These are phyloP conservation scores for Enteromius trimaculatus DNA, from an alignment of 2,797 vertebrate species.

Conservation along the genomic window DNA sequence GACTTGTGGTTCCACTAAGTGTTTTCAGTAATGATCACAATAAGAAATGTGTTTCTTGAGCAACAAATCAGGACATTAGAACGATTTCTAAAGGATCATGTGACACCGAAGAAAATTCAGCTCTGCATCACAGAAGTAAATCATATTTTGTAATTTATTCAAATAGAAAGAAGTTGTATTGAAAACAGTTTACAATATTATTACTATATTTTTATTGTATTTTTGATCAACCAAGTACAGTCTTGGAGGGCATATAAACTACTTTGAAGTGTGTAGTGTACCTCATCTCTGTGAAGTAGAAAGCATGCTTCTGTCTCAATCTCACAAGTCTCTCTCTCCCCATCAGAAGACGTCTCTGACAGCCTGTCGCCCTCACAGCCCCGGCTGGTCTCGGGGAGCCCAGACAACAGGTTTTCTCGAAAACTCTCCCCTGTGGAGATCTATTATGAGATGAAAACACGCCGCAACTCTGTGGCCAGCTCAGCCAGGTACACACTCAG, in stretches of 20 bases:
- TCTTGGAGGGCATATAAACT: neutral
- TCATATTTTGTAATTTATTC: neutral
- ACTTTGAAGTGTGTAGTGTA: neutral
- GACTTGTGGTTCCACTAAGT: too few species aligned
- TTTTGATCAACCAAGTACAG: neutral
- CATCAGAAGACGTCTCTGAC: conserved; percentile 59
- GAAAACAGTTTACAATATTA: neutral
- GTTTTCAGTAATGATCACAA: neutral
- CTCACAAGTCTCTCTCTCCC: neutral
- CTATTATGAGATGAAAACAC: conserved; percentile 80
- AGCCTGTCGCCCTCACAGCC: conserved; percentile 61
- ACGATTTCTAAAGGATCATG: neutral
- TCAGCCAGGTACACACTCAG: conserved; percentile 72
- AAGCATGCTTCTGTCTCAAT: neutral
- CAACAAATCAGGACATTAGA: neutral
- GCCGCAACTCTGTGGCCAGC: conserved; percentile 80
- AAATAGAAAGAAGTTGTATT: neutral
- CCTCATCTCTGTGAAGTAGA: neutral
- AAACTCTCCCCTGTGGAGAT: conserved; percentile 77
- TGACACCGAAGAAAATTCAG: neutral
- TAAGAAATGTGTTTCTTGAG: neutral
- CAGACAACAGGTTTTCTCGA: conserved; percentile 71
- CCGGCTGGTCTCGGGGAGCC: conserved; percentile 74
- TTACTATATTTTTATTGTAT: neutral
- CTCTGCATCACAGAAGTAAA: neutral